phyloP scores from a whole-genome alignment of 2,113 vertebrate genomes.

The Gnathonemus longibarbis region DNA sequence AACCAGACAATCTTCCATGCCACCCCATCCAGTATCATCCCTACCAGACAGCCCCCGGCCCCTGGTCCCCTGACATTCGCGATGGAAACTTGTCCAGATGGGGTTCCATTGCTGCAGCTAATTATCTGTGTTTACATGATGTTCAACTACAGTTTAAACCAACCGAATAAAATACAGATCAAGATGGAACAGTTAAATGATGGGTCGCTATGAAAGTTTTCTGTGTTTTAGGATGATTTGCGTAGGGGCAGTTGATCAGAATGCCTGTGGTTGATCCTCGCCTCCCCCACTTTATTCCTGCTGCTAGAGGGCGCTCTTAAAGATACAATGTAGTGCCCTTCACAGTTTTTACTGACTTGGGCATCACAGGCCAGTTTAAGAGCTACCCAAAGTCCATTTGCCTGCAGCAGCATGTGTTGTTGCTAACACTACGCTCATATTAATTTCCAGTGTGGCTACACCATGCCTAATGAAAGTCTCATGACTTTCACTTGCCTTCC shows the following conservation, averaged over 20 bases:
- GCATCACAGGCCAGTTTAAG: not conserved
- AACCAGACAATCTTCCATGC: not conserved
- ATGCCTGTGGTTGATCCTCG: not conserved
- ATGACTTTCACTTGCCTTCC: not conserved
- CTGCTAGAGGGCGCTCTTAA: not conserved
- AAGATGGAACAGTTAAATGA: not conserved
- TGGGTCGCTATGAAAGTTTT: not conserved
- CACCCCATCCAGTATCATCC: not conserved
- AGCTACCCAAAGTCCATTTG: not conserved
- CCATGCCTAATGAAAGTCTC: not conserved
- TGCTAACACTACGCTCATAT: not conserved
- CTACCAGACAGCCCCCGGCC: not conserved
- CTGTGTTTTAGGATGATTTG: not conserved
- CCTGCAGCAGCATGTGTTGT: not conserved
- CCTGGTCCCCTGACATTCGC: not conserved
- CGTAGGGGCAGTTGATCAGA: not conserved
- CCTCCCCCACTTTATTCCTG: not conserved
- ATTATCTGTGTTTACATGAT: slow-evolving; percentile 6
- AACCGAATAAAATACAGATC: not conserved
- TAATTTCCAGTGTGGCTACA: not conserved
- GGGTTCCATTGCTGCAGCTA: not conserved
- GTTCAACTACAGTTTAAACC: not conserved
- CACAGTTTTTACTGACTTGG: not conserved
- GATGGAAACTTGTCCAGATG: not conserved
- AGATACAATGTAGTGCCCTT: not conserved